Conservation (phyloP, 2,797 vertebrate genomes). For the Arrhamphus sclerolepis region DNA sequence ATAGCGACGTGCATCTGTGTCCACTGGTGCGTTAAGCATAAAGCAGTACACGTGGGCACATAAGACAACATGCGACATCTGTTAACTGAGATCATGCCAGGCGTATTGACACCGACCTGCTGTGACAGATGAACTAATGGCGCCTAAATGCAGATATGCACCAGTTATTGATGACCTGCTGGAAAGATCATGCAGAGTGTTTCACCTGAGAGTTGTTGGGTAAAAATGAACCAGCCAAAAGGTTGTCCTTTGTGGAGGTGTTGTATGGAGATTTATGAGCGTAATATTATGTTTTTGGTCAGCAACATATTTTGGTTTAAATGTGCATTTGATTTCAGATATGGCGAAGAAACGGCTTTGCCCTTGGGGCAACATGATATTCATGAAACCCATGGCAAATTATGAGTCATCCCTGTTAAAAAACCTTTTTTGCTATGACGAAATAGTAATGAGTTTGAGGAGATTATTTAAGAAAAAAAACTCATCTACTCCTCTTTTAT, state of each 20-base stretch:
- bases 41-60: constrained; percentile 81
- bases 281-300: neutral
- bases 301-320: neutral
- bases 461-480: too few relatives aligned
- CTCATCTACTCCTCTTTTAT: too few relatives aligned
- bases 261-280: too few relatives aligned
- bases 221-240: constrained; percentile 65
- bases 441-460: too few relatives aligned
- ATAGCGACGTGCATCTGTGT: constrained; percentile 89
- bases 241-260: constrained; percentile 1
- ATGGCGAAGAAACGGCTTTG: neutral
- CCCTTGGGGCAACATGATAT: too few relatives aligned
- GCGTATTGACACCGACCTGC: constrained; percentile 86
- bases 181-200: constrained; percentile 62
- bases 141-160: constrained; percentile 83
- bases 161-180: constrained; percentile 83
- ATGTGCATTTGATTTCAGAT: neutral
- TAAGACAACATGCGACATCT: constrained; percentile 89
- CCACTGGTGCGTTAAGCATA: constrained; percentile 89
- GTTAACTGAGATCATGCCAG: constrained; percentile 85
- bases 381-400: too few relatives aligned
- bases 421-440: too few relatives aligned
- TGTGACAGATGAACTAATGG: constrained; percentile 84
- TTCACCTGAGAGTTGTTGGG: constrained; percentile 67
- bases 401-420: too few relatives aligned